A percentile compares a stretch with the other conserved stretches of the same genome.
phyloP scores from a whole-genome alignment of 37 sponge, comb jelly and placozoan genomes.

The Dysidea cf. avara region DNA sequence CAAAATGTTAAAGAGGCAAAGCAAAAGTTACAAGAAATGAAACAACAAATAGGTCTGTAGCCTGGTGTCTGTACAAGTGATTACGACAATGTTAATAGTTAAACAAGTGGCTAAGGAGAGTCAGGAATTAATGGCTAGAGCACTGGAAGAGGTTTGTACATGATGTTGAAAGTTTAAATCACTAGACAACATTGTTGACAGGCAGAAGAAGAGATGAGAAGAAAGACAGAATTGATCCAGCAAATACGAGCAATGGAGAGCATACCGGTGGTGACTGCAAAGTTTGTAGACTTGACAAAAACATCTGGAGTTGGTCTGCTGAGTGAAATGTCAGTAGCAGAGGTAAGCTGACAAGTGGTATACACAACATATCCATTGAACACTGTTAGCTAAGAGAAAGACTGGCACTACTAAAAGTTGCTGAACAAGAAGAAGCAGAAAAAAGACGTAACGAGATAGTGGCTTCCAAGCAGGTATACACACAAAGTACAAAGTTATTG shows the following conservation, averaged over 20 bases:
- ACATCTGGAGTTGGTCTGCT: slow-evolving; percentile 85
- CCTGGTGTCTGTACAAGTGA: not conserved
- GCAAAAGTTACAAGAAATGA: slow-evolving; percentile 77
- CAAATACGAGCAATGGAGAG: slow-evolving; percentile 96
- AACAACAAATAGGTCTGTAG: slow-evolving; percentile 78
- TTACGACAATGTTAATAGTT: slow-evolving; percentile 40
- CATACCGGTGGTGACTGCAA: slow-evolving; percentile 69
- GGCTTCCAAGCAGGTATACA: slow-evolving; percentile 66
- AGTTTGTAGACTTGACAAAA: slow-evolving; percentile 92
- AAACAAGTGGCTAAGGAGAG: slow-evolving; percentile 86
- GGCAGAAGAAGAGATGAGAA: slow-evolving; percentile 87
- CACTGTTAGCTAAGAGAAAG: slow-evolving; percentile 76
- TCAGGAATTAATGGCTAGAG: slow-evolving; percentile 78
- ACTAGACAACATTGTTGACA: too few relatives aligned
- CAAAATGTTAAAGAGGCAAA: slow-evolving; percentile 77
- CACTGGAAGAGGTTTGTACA: slow-evolving; percentile 81
- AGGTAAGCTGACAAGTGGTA: slow-evolving; percentile 37
- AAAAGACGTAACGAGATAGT: slow-evolving; percentile 80
- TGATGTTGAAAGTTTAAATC: not conserved
- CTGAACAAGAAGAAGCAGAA: slow-evolving; percentile 79
- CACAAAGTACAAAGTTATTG: too few relatives aligned
- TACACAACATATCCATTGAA: not conserved
- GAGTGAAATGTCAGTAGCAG: slow-evolving; percentile 95
- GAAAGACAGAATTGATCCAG: slow-evolving; percentile 86
- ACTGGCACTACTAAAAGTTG: slow-evolving; percentile 70